These are phyloP conservation scores for Cetoscarus ocellatus DNA, from an alignment of 2,797 vertebrate genomes.

Conservation along the genomic window DNA sequence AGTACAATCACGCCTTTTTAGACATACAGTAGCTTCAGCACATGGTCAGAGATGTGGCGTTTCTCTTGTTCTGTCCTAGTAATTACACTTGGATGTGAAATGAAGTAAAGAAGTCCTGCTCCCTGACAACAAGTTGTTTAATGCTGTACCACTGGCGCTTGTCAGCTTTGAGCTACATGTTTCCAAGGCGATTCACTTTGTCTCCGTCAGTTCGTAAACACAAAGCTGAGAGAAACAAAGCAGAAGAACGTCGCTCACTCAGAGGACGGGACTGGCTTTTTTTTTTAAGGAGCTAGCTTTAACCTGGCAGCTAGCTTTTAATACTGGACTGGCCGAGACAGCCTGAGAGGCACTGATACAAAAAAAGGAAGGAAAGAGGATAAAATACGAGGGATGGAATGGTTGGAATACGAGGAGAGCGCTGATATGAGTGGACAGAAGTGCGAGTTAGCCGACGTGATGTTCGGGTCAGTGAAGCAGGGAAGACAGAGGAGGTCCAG, in stretches of 20 bases:
- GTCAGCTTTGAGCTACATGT: conserved; percentile 55
- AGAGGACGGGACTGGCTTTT: conserved; percentile 58
- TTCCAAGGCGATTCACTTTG: conserved; percentile 16
- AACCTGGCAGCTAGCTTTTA: conserved; percentile 60
- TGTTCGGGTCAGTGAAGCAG: conserved; percentile 6
- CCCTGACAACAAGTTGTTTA: not conserved
- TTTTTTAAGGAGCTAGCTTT: conserved; percentile 37
- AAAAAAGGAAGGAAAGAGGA: conserved; percentile 2
- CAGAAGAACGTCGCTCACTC: conserved; percentile 27
- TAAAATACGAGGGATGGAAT: conserved; percentile 20
- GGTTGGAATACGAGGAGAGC: conserved; percentile 31
- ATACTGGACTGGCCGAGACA: conserved; percentile 63
- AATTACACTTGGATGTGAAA: conserved; percentile 1
- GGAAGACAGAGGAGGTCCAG: conserved; percentile 33
- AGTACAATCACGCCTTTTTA: conserved; percentile 53
- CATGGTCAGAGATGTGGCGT: conserved; percentile 52
- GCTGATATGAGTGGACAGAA: conserved; percentile 32
- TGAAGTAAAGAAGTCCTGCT: conserved; percentile 20
- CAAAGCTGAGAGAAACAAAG: conserved; percentile 39
- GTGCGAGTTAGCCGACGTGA: not conserved
- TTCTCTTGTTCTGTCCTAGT: conserved; percentile 21
- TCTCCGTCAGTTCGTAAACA: conserved; percentile 7
- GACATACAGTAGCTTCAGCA: conserved; percentile 75
- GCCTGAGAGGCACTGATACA: conserved; percentile 77
- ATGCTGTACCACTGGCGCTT: conserved; percentile 33